Evolutionary conservation across 2,888 invertebrate genomes (phyloP).

Genomic region (Thera obeliscata): DNA sequence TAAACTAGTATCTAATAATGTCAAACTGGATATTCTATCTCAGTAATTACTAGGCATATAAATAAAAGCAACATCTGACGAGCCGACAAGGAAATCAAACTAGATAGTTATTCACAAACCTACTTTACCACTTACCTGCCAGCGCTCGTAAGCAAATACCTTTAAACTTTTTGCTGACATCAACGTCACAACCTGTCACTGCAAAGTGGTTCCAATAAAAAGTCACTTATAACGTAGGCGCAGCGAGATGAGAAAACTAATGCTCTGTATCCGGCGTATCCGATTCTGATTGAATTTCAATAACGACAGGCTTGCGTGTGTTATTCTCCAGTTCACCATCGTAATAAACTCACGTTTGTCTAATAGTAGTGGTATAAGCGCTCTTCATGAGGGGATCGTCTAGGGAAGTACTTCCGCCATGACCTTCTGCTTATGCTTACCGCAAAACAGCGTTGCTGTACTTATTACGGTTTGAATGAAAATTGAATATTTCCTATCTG

Average conservation of each 20-base stretch:
- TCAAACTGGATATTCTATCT: background rate
- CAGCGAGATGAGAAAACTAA: constrained; percentile 35
- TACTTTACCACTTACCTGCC: background rate
- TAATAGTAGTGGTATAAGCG: background rate
- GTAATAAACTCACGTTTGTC: background rate
- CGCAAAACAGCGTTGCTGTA: too few relatives aligned
- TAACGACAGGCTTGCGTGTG: constrained; percentile 36
- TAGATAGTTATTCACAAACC: constrained; percentile 3
- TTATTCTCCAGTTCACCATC: constrained; percentile 5
- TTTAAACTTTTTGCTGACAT: constrained; percentile 54
- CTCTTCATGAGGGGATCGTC: too few relatives aligned
- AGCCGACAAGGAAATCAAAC: background rate
- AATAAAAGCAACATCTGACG: background rate
- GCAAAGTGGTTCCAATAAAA: constrained; percentile 48
- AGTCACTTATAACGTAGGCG: constrained; percentile 43
- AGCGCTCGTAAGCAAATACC: constrained; percentile 1
- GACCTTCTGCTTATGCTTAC: too few relatives aligned
- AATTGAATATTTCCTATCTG: too few relatives aligned
- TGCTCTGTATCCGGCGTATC: constrained; percentile 37
- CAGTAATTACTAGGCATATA: background rate
- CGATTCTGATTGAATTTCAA: constrained; percentile 44
- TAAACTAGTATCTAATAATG: background rate
- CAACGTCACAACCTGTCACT: constrained; percentile 51
- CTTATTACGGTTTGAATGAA: too few relatives aligned
- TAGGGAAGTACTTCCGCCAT: too few relatives aligned